phyloP scores from a whole-genome alignment of 2,888 invertebrate genomes.

The Parnassius orleans region DNA sequence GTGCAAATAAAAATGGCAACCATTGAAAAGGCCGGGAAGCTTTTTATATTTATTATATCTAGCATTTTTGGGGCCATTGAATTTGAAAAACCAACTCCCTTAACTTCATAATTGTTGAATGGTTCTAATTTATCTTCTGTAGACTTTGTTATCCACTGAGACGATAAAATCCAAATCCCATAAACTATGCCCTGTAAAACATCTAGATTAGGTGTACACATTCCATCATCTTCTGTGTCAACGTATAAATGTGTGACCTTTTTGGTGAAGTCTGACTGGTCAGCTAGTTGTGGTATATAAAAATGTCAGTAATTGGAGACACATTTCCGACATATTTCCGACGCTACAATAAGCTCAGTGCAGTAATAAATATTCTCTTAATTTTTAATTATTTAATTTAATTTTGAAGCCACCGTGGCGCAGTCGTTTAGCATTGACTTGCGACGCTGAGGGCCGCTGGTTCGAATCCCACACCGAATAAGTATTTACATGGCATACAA shows the following conservation, averaged over 20 bases:
- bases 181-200: conserved; percentile 80
- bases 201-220: conserved; percentile 74
- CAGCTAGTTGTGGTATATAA: too few species aligned
- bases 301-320: too few species aligned
- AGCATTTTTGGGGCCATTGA: conserved; percentile 69
- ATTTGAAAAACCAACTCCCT: conserved; percentile 64
- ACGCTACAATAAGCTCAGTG: too few species aligned
- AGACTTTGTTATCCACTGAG: conserved; percentile 75
- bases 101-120: conserved; percentile 81
- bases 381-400: too few species aligned
- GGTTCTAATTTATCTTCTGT: conserved; percentile 65
- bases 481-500: too few species aligned
- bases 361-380: too few species aligned
- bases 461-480: too few species aligned
- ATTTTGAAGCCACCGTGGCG: too few species aligned
- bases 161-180: conserved; percentile 81
- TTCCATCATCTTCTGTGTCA: conserved; percentile 69
- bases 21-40: conserved; percentile 83
- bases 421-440: too few species aligned
- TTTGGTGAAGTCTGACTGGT: too few species aligned
- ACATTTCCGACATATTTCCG: too few species aligned
- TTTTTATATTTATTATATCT: conserved; percentile 78
- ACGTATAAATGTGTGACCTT: conserved; percentile 83
- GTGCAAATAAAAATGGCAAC: conserved; percentile 83
- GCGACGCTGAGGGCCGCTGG: too few species aligned